phyloP scores from a whole-genome alignment of 2,113 vertebrate genomes.

The Diadophis punctatus region DNA sequence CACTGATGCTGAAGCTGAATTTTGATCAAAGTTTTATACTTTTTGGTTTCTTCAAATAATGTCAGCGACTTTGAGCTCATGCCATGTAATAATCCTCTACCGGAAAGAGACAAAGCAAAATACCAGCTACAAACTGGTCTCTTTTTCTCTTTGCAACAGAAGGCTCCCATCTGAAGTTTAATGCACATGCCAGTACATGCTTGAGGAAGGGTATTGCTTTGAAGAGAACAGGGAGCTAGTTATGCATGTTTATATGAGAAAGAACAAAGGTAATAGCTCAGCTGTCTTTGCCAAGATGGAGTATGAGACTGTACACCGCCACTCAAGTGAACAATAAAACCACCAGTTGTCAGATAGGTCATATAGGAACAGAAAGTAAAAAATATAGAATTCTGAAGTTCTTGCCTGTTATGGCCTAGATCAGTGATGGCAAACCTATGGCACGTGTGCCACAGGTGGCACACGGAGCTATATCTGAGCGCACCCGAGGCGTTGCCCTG shows the following conservation, averaged over 20 bases:
- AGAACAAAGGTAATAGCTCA: conserved; percentile 54
- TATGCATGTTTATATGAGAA: conserved; percentile 65
- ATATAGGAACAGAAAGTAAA: not conserved
- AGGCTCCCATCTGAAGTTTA: not conserved
- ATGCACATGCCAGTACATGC: conserved; percentile 42
- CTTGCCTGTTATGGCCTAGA: not conserved
- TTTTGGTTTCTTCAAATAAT: not conserved
- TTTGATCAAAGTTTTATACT: not conserved
- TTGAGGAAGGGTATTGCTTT: conserved; percentile 29
- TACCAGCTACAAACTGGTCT: conserved; percentile 18
- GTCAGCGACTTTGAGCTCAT: not conserved
- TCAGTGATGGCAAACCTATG: no score
- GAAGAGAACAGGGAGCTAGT: conserved; percentile 44
- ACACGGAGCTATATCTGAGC: no score
- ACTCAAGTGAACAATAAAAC: conserved; percentile 58
- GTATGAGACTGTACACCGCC: conserved; percentile 49
- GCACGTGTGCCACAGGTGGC: no score
- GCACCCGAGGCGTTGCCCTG: no score
- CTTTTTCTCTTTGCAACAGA: not conserved
- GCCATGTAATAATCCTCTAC: conserved; percentile 3
- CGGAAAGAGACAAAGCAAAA: conserved; percentile 25
- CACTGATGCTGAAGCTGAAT: not conserved
- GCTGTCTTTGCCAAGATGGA: conserved; percentile 56
- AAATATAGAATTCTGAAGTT: not conserved
- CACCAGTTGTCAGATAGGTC: conserved; percentile 65